Evolutionary conservation across 2,113 vertebrate species (phyloP), one percentile per base, ranked within the genome.

Genomic region (Gobio gobio): DNA sequence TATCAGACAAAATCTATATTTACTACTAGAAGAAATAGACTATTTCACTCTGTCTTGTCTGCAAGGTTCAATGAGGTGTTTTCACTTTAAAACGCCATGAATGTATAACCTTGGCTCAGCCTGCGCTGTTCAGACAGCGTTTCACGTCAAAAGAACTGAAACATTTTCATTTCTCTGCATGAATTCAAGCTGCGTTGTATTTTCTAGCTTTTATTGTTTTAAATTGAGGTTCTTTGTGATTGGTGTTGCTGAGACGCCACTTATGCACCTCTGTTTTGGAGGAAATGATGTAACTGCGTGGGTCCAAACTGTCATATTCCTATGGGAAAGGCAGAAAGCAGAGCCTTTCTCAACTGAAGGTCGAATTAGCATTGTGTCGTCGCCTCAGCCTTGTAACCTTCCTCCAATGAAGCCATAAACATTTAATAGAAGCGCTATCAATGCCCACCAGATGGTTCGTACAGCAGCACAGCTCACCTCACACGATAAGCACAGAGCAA

Each of bases 341-440:
- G 54, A 85, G 29, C 51, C 51, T 51, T 24, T 49, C 33, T 56
- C 59, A 63, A 83, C 73, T 83, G 78, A 87, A 87, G 85, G 88
- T 78, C 43, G 43, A 59, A 84, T 88, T 87, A 83, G 84, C 72
- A 76, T 80, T 26, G 43, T 77, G 54, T 84, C 66, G 47, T 84
- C 85, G 82, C 83, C 45, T 22, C 74, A 64, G 64, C 59, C 85
- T 87, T 83, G 68, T 86, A 85, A 78, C 75, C 36, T 83, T n/a
- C 59, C 59, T 83, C 85, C 80, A n/a, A 70, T 58, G 68, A 78
- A 76, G 47, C 78, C 51, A 59, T 73, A 86, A 83, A 84, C 43
- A n/a, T 76, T 86, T 83, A 79, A 70, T 64, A 76, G 81, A 70
- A 47, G 43, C 24, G 54, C 83, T 68, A 86, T 83, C 87, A 88